Conservation (phyloP, 2,888 invertebrate genomes). For the Drosophila kokeensis region DNA sequence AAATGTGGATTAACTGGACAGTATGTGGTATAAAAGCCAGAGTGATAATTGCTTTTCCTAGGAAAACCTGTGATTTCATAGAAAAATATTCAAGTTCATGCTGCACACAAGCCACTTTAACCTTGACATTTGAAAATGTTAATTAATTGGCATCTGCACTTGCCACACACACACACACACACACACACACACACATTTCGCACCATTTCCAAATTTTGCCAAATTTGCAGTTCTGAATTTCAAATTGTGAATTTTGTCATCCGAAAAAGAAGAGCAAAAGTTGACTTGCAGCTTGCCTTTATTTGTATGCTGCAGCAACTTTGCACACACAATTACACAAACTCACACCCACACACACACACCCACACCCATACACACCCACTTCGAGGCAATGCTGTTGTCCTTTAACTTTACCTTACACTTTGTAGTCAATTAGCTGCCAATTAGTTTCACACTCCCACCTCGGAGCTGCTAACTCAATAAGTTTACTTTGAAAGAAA, state of each 20-base stretch:
- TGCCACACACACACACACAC: background rate
- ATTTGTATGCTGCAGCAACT: conserved; percentile 5
- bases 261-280: background rate
- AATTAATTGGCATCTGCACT: background rate
- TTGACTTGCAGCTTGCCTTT: background rate
- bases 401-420: conserved; percentile 16
- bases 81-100: background rate
- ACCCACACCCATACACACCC: background rate
- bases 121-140: background rate
- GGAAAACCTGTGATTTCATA: background rate
- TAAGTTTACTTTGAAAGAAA: conserved; percentile 9
- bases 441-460: conserved; percentile 57
- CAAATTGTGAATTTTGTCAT: conserved; percentile 4
- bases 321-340: background rate
- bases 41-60: background rate
- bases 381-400: background rate
- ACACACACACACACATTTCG: background rate
- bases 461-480: conserved; percentile 15
- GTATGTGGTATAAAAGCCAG: background rate
- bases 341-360: background rate
- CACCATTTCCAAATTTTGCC: background rate
- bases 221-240: background rate
- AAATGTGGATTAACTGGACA: too few species aligned
- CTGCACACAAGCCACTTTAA: too few species aligned
- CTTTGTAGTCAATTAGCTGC: conserved; percentile 62